phyloP scores from a whole-genome alignment of 2,797 vertebrate genomes.

The Cyclopterus lumpus region DNA sequence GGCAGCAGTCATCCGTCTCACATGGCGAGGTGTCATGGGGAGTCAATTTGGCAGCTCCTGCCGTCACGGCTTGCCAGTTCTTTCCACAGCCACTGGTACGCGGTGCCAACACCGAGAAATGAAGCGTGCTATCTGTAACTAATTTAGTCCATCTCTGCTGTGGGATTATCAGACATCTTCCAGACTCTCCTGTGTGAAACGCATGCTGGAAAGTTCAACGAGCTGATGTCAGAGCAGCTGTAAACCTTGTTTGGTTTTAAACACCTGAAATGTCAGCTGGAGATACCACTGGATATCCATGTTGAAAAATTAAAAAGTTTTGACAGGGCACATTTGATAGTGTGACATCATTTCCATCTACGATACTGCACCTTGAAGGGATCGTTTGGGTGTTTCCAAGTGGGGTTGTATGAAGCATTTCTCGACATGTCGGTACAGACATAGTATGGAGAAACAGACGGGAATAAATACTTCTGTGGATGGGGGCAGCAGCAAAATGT shows the following conservation, averaged over 20 bases:
- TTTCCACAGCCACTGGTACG: constrained; percentile 40
- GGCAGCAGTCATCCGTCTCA: constrained; percentile 48
- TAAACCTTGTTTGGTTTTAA: constrained; percentile 13
- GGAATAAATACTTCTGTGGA: too few relatives aligned
- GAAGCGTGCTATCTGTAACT: constrained; percentile 72
- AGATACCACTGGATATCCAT: neutral
- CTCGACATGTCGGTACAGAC: neutral
- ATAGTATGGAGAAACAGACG: neutral
- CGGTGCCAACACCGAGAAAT: constrained; percentile 56
- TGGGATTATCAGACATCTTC: constrained; percentile 59
- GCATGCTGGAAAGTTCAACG: constrained; percentile 18
- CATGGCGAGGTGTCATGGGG: constrained; percentile 55
- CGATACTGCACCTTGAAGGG: neutral
- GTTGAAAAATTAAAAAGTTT: neutral
- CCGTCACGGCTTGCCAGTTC: constrained; percentile 52
- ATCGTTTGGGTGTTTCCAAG: neutral
- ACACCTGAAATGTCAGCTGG: neutral
- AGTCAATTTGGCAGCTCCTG: constrained; percentile 60
- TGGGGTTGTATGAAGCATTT: neutral
- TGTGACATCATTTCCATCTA: neutral
- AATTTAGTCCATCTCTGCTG: constrained; percentile 65
- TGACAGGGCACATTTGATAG: constrained; percentile 1
- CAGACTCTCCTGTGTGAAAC: constrained; percentile 36
- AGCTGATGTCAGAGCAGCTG: constrained; percentile 26
- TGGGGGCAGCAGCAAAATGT: neutral